Evolutionary conservation across 2,797 vertebrate genomes (phyloP).

Genomic region (Allobates femoralis): DNA sequence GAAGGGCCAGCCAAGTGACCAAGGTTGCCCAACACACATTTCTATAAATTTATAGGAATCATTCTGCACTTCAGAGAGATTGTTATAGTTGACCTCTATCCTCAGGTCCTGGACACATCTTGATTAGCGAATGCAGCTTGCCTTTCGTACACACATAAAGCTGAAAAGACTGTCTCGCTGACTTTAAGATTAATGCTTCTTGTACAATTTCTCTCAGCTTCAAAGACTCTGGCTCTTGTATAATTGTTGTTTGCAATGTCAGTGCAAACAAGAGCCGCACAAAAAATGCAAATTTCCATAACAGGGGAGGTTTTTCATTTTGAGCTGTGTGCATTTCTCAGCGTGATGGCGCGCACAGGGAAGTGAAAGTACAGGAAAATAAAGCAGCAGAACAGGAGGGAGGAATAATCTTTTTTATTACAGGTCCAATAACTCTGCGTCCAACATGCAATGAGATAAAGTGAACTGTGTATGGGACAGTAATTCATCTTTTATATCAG

Average conservation of each 20-base stretch:
- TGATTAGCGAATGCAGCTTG: constrained; percentile 16
- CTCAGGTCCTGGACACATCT: constrained; percentile 3
- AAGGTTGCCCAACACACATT: neutral
- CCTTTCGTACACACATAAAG: constrained; percentile 1
- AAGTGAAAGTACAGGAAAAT: constrained; percentile 48
- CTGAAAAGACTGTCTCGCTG: neutral
- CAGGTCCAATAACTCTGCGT: constrained; percentile 60
- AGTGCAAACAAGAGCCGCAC: constrained; percentile 51
- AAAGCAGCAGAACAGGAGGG: constrained; percentile 38
- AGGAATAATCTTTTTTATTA: constrained; percentile 63
- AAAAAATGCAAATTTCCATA: constrained; percentile 56
- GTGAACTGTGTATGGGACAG: constrained; percentile 60
- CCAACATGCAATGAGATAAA: constrained; percentile 60
- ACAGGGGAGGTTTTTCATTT: constrained; percentile 57
- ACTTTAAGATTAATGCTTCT: constrained; percentile 51
- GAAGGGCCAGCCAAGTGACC: constrained; percentile 25
- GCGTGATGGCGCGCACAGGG: constrained; percentile 28
- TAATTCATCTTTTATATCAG: constrained; percentile 64
- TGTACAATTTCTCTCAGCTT: constrained; percentile 49
- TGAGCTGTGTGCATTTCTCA: constrained; percentile 55
- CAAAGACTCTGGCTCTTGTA: constrained; percentile 38
- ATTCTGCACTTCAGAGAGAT: constrained; percentile 14
- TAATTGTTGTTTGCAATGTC: constrained; percentile 54
- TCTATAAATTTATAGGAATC: constrained; percentile 18
- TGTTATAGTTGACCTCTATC: constrained; percentile 32